Evolutionary conservation across 2,797 vertebrate species (phyloP), one percentile per base, ranked within the genome.

Genomic region (Atherinosoma microstoma): DNA sequence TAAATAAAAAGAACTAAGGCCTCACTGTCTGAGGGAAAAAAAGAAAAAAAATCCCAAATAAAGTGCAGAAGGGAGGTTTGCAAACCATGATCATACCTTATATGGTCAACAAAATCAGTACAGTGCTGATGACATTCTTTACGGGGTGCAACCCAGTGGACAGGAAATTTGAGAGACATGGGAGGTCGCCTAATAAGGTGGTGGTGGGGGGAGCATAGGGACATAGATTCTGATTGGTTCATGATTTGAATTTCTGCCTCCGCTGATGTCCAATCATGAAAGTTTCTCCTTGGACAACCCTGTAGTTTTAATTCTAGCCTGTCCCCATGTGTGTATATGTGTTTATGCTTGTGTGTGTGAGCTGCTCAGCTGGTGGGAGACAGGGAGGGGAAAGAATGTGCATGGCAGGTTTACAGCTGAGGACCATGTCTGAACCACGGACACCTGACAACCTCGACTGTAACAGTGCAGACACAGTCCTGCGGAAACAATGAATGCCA

Each of bases 51-150:
- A 15, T 16, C 38, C 13, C 51, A 84, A 77, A 70, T 60, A 58
- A 78, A 69, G 57, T 30, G 42, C 32, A 15, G 84, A 67, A 53
- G 70, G 82, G 84, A 85, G 83, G 85, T 80, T 83, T 78, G 87
- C 56, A 70, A 73, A 67, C 73, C 89, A 59, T 63, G 82, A 91
- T 88, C 90, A 88, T 86, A 80, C 94, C 94, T 90, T 91, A 95
- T 95, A 95, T 94, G 94, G 94, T 92, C 92, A 95, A 88, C 80
- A 89, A 90, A 92, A 86, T 83, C 88, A 92, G 89, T 89, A 90
- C 78, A 87, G 87, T 91, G 73, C 83, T 80, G 81, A 88, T 84
- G 82, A 87, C 86, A 92, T 88, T 84, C 85, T 90, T 87, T 78
- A 70, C 51, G 38, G 84, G 84, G 87, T 84, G 82, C 85, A 83